Evolutionary conservation across 92 coral and sea anemone genomes (phyloP), one percentile per base, ranked within the genome.

Genomic region (Parazoanthus darwini): DNA sequence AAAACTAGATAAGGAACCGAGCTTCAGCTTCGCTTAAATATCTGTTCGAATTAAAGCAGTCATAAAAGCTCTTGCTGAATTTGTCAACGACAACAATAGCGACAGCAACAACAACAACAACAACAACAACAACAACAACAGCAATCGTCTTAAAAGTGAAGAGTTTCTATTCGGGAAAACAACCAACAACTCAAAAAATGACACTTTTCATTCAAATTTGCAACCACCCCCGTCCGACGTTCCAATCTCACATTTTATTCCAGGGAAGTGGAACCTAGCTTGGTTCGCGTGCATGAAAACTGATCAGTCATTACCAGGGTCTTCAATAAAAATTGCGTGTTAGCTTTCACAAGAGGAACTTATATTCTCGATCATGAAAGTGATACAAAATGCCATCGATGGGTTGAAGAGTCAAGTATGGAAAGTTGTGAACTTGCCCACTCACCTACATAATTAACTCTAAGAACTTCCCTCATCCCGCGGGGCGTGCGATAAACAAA

Each of bases 391-490:
- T 80, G 8, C 43, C 50, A 84, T 25, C 70, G 75, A 46, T 84
- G 15, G 79, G 36, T 46, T 67, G 65, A 29, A 33, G 29, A 1
- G 35, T 29, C 29, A 6, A 68, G 25, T 50, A 70, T 25, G 67
- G 58, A 42, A 25, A 44, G 43, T 39, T 48, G 66, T 18, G 58
- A 16, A 71, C 23, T 38, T 46, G 29, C 78, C 74, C 79, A 74
- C 78, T 48, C 37, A 16, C 68, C 33, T 67, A 16, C 75, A 66
- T 65, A 38, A 48, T 35, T 46, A 23, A 3, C n/a, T 6, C 11
- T 83, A 22, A 80, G 11, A 35, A 80, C 85, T 80, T 80, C 72
- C 85, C 72, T 42, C 48, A 26, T 42, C 85, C 85, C 85, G 39
- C 38, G 72, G 65, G 85, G 85, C 16, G 85, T 54, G 85, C 11